Evolutionary conservation across 2,113 vertebrate genomes (phyloP), one percentile per base, ranked within the genome.

Genomic region (Notothenia rossii): DNA sequence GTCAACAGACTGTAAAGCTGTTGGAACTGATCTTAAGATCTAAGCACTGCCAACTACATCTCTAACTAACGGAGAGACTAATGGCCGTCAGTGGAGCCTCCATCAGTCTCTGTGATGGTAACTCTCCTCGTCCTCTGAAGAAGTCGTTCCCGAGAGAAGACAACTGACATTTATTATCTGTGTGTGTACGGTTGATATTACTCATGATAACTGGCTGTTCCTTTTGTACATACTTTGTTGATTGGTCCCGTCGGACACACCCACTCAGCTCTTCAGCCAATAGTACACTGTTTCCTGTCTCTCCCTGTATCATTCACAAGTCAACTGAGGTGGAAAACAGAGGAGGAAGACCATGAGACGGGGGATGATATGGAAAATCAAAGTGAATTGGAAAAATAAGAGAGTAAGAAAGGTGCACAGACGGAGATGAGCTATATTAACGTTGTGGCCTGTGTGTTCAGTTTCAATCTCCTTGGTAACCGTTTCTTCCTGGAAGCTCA

Each of bases 381-480:
- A 69, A 51, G 50, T 45, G 25, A 75, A 53, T 8, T 14, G 65
- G 61, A 79, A 72, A 77, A 73, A 40, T 59, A 17, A 50, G 58
- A 75, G 49, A 86, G 79, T 70, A 81, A 75, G 60, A 83, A 67
- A 63, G 56, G 40, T 60, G 78, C 58, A 2, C 45, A 55, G 82
- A 22, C 46, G 12, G 43, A 87, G 78, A 91, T 82, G 86, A 88
- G 80, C 12, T 15, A 60, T 75, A 88, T 91, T 91, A 91, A 75
- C 48, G 51, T 66, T 67, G 43, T 17, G 17, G 69, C 46, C 51
- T 33, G 54, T 74, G 79, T 91, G 89, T 91, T 89, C 51, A 7
- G 77, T 87, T 88, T 85, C 65, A n/a, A 91, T 91, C 87, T 83
- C 90, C 45, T 71, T 54, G 76, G 91, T 87, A 92, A 90, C 86